Evolutionary conservation across 2,888 invertebrate genomes (phyloP), one percentile per base, ranked within the genome.

Genomic region (Ennomos fuscantarius): DNA sequence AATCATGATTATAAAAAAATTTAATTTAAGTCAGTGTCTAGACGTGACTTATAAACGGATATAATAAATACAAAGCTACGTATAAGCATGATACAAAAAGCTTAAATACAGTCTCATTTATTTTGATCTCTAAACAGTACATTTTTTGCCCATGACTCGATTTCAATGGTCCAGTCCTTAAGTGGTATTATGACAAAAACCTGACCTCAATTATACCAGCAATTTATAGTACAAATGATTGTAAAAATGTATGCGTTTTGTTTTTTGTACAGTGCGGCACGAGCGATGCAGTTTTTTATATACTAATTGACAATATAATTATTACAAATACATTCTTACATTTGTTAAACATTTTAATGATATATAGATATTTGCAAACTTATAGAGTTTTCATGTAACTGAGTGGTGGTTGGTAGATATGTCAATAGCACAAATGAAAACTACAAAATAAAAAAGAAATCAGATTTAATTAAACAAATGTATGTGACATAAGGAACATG

Each of bases 231-330:
- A 47, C 48, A 57, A 52, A 57, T 52, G 43, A 10, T 34, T 34
- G 47, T 15, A 47, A 52, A 52, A 48, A 57, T 33, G 36, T 42
- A 13, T n/a, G 36, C 37, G 13, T 43, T 37, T 32, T 42, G 41
- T 43, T 39, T 43, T 49, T 50, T 42, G 24, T 44, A 35, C 46
- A 31, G n/a, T 24, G 24, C 11, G 36, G 48, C 47, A 57, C 57
- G 52, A 44, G 57, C 47, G 32, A 46, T 9, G 31, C 49, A 33
- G 44, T 35, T 57, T 57, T 57, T 57, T 57, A 47, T 57, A 47
- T 33, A 41, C 40, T 56, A 50, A 51, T 57, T 57, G 51, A 57
- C 55, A 56, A 47, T 43, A 44, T 57, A 44, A 57, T 57, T 46
- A 43, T 9, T 46, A 43, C 8, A 24, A n/a, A 37, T 49, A 11